phyloP scores from a whole-genome alignment of 2,113 vertebrate species.

The Halcyon malimbica region DNA sequence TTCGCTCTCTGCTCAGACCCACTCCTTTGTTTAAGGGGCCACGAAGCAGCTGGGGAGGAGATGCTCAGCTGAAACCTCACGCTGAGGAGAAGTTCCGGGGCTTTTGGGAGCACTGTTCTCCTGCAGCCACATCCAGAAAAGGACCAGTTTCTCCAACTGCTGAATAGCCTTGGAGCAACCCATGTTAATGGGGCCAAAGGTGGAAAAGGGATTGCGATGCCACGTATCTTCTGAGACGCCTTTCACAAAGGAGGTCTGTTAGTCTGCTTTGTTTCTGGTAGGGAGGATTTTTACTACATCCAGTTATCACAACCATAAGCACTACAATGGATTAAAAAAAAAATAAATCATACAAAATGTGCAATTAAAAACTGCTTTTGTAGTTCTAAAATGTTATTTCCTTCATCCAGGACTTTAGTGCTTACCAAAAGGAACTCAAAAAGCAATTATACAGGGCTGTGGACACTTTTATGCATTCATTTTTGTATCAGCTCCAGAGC shows the following conservation, averaged over 20 bases:
- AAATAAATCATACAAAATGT: conserved; percentile 24
- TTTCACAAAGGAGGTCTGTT: background rate
- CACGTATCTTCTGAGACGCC: background rate
- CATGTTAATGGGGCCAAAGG: conserved; percentile 16
- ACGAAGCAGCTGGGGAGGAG: background rate
- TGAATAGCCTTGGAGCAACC: background rate
- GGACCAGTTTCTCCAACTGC: background rate
- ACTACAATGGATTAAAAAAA: background rate
- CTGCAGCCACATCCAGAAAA: background rate
- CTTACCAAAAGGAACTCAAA: conserved; percentile 7
- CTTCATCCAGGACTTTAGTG: conserved; percentile 37
- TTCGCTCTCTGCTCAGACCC: background rate
- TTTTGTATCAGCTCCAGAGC: background rate
- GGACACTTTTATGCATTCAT: background rate
- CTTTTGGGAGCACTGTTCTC: background rate
- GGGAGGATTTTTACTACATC: background rate
- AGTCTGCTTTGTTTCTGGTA: conserved; percentile 1
- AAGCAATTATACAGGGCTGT: background rate
- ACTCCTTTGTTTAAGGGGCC: background rate
- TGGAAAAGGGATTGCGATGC: background rate
- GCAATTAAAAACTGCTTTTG: conserved; percentile 1
- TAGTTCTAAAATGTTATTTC: conserved; percentile 46
- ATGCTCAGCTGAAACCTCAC: background rate
- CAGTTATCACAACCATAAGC: background rate
- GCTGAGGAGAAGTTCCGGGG: background rate